Base-by-base conservation (phyloP, 2,888 invertebrate species). In the Zootermopsis nevadensis region DNA sequence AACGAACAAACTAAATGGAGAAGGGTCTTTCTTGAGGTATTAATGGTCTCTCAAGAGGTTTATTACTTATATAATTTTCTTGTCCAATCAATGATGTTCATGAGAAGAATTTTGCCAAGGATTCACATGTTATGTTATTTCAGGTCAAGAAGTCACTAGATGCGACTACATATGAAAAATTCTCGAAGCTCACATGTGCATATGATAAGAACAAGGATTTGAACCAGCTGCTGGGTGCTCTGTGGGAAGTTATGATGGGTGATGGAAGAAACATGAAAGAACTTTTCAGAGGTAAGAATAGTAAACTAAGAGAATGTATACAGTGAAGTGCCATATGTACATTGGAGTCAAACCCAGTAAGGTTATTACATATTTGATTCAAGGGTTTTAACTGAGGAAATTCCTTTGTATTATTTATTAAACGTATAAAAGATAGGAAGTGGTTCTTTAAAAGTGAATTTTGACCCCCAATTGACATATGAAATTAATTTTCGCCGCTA, bases 141-240 rank as follows among this genome's bases (percentile, higher is more conserved):
- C 38, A 74, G 74, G 74, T 74, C 7, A 74, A 74, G 38, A 33
- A 38, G 33, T 74, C 74, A n/a, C 24, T 74, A 35, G 74, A 74
- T n/a, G 8, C 35, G 38, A 42, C 4, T 33, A n/a, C 42, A 24
- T 38, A n/a, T 74, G 10, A n/a, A 24, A 3, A 33, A n/a, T 74
- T 74, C 27, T 33, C n/a, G 38, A 38, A 33, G 33, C 15, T 74
- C 8, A n/a, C 35, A 15, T 15, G 22, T 24, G n/a, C 35, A 0
- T 74, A 74, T 74, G 74, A 74, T 8, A 74, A 74, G 27, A 42
- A 19, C 1, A 74, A 74, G n/a, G 74, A 74, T 19, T 38, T n/a
- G 7, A n/a, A 38, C n/a, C 10, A 38, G 15, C 7, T 74, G n/a
- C 6, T 42, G 38, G 15, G 38, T 6, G 31, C 35, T 1, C 74